Conservation (phyloP, 2,113 vertebrate species). For the Pycnonotus jocosus region DNA sequence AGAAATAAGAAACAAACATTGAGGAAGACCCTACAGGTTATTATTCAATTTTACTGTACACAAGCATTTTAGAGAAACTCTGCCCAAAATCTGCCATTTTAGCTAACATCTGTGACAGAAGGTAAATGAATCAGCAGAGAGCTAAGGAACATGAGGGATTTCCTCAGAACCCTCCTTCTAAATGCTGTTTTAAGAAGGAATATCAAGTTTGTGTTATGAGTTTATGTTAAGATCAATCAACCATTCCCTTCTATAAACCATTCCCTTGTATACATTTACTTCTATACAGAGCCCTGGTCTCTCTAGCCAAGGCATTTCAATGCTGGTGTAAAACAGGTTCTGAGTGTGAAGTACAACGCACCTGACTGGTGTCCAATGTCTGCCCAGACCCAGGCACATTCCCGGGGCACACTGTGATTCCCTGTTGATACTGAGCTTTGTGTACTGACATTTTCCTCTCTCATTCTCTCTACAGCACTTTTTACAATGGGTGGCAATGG, state of each 20-base stretch:
- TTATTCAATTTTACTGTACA: neutral
- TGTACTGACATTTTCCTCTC: neutral
- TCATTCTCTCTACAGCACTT: conserved; percentile 70
- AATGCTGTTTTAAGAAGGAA: neutral
- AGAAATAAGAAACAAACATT: neutral
- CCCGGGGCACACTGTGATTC: too few relatives aligned
- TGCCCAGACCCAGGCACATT: rapidly evolving
- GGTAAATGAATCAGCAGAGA: neutral
- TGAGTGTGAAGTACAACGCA: neutral
- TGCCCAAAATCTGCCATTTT: neutral
- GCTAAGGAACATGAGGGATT: neutral
- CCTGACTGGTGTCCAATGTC: rapidly evolving
- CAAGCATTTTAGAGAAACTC: neutral
- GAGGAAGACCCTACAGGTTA: neutral
- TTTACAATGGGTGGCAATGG: conserved; percentile 92
- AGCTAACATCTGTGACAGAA: neutral
- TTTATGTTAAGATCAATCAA: neutral
- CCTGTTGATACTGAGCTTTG: neutral
- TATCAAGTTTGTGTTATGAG: neutral
- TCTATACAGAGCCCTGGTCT: neutral
- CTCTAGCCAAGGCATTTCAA: neutral
- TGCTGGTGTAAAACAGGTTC: neutral
- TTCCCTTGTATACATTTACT: neutral
- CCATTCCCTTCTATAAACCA: neutral
- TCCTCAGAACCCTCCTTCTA: neutral